Evolutionary conservation across 2,113 vertebrate genomes (phyloP).

Genomic region (Elephas maximus): DNA sequence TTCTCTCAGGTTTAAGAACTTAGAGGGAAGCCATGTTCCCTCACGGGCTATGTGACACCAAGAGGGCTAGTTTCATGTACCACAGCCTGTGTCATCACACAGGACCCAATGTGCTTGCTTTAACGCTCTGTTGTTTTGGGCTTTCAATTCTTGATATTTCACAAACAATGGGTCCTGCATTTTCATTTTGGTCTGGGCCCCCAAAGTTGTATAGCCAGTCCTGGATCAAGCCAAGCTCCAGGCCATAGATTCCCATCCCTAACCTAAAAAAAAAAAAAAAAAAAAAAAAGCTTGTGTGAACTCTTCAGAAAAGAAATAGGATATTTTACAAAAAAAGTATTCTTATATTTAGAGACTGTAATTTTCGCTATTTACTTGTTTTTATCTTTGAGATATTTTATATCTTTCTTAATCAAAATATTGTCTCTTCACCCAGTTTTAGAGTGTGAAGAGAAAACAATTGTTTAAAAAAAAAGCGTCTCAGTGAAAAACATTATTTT

Average conservation of each 20-base stretch:
- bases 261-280: not conserved
- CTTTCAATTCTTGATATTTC: too few relatives aligned
- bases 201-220: too few relatives aligned
- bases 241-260: not conserved
- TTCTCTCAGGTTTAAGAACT: not conserved
- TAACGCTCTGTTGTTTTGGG: too few relatives aligned
- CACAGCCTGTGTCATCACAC: too few relatives aligned
- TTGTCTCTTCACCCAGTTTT: not conserved
- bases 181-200: too few relatives aligned
- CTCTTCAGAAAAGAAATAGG: not conserved
- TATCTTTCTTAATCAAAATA: not conserved
- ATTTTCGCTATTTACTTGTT: not conserved
- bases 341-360: not conserved
- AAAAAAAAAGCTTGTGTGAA: too few relatives aligned
- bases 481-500: not conserved
- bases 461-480: not conserved
- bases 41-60: not conserved
- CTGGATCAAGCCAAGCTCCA: not conserved
- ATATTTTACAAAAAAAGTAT: not conserved
- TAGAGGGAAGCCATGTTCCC: not conserved
- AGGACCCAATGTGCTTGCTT: too few relatives aligned
- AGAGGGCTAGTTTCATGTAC: not conserved
- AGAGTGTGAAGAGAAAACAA: not conserved
- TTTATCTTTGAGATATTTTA: not conserved
- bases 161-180: too few relatives aligned